Evolutionary conservation across 2,113 vertebrate genomes (phyloP).

Genomic region (Eupsittula cactorum): DNA sequence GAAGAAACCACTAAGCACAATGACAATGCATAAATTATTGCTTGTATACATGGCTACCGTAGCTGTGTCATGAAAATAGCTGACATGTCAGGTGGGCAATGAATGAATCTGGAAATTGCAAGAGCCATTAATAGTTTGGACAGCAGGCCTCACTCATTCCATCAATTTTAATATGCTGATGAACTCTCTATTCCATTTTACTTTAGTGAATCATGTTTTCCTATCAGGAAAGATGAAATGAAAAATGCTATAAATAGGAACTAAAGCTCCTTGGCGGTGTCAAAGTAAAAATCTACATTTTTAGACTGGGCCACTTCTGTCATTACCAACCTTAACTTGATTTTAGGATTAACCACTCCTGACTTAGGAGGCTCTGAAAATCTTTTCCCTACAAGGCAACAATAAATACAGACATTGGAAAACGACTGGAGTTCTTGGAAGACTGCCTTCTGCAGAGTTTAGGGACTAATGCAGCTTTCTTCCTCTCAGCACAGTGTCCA

Average conservation of each 20-base stretch:
- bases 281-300: background rate
- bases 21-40: background rate
- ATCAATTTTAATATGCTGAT: slow-evolving; percentile 42
- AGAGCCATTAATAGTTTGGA: background rate
- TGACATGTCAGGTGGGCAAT: background rate
- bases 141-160: slow-evolving; percentile 23
- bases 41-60: background rate
- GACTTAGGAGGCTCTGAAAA: background rate
- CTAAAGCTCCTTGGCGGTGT: background rate
- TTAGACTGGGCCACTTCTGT: background rate
- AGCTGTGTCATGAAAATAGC: background rate
- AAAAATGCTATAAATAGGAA: slow-evolving; percentile 9
- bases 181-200: background rate
- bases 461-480: background rate
- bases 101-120: background rate
- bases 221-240: slow-evolving; percentile 38
- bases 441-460: background rate
- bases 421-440: background rate
- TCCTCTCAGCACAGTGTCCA: slow-evolving; percentile 73
- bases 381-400: background rate
- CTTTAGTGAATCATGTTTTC: slow-evolving; percentile 16
- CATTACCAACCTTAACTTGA: background rate
- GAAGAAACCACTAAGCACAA: background rate
- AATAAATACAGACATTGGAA: background rate
- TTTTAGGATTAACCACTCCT: slow-evolving; percentile 12